A percentile compares a stretch with the other conserved stretches of the same genome.
Evolutionary conservation across 2,113 vertebrate genomes (phyloP).

Genomic region (Prionailurus bengalensis): DNA sequence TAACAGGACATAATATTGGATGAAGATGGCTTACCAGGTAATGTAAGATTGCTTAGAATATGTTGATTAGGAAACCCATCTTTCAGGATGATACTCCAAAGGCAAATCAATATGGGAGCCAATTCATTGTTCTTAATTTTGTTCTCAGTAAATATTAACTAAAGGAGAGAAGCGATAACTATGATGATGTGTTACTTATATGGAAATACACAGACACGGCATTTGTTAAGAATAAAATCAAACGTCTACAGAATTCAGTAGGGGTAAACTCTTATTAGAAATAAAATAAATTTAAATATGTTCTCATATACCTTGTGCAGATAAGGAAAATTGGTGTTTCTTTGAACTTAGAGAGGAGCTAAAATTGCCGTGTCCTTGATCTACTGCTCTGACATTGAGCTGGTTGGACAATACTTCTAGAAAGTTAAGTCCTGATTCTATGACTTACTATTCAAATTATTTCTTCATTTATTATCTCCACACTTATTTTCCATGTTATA

Average conservation of each 20-base stretch:
- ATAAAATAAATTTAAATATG: not conserved
- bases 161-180: not conserved
- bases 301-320: not conserved
- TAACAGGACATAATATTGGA: not conserved
- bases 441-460: not conserved
- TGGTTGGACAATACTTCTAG: not conserved
- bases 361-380: not conserved
- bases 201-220: not conserved
- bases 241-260: not conserved
- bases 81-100: not conserved
- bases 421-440: not conserved
- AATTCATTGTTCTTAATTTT: not conserved
- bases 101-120: not conserved
- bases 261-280: not conserved
- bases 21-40: not conserved
- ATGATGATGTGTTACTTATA: not conserved
- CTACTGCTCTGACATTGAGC: not conserved
- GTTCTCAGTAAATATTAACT: not conserved
- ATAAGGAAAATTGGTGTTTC: not conserved
- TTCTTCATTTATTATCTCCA: not conserved
- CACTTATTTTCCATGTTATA: not conserved
- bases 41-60: not conserved
- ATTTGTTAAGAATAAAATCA: constrained; percentile 5
- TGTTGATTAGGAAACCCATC: not conserved
- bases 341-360: not conserved